Conservation (phyloP, 2,797 vertebrate genomes). For the Vireo griseus region DNA sequence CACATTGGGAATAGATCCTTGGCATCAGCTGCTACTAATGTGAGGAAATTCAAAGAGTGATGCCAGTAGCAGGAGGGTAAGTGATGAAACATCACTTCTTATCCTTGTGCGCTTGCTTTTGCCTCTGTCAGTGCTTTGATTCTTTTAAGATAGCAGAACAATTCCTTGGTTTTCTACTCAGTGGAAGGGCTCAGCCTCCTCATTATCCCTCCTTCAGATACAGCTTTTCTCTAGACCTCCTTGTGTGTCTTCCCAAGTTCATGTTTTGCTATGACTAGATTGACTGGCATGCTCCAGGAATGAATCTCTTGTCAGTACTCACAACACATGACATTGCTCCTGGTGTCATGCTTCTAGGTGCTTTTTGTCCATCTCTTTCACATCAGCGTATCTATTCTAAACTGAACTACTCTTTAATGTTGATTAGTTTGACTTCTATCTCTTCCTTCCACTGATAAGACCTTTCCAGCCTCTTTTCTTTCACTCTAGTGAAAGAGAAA, state of each 20-base stretch:
- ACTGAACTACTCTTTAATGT: not conserved
- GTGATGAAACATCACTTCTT: not conserved
- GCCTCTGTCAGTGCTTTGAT: not conserved
- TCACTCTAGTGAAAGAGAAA: not conserved
- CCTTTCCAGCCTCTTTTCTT: not conserved
- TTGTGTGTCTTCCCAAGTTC: not conserved
- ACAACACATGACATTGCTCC: not conserved
- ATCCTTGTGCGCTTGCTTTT: not conserved
- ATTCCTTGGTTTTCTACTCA: not conserved
- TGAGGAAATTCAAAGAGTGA: not conserved
- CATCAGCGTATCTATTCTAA: not conserved
- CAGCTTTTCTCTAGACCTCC: not conserved
- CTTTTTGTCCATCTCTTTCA: not conserved
- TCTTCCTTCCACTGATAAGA: not conserved
- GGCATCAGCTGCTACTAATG: not conserved
- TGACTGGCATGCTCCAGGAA: not conserved
- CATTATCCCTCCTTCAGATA: not conserved
- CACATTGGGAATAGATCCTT: not conserved
- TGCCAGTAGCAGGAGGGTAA: not conserved
- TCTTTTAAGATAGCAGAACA: not conserved
- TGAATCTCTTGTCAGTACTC: not conserved
- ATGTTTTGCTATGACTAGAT: not conserved
- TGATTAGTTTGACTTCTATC: not conserved
- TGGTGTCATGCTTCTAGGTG: not conserved
- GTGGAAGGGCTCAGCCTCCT: not conserved